These are phyloP conservation scores for Takifugu ocellatus DNA, from an alignment of 2,797 vertebrate genomes.

Conservation along the genomic window DNA sequence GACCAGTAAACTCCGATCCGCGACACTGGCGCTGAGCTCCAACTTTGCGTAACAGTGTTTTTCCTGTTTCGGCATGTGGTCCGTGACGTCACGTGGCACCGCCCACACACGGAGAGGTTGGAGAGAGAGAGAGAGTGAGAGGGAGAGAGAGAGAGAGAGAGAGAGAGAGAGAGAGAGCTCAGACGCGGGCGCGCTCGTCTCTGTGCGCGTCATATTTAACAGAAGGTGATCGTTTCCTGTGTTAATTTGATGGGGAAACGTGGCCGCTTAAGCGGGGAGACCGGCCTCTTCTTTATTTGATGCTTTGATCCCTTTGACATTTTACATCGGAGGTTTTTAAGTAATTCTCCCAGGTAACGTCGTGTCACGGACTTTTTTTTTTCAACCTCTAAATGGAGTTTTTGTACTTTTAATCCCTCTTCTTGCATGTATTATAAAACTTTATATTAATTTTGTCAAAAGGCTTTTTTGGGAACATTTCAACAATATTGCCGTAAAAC, in stretches of 20 bases:
- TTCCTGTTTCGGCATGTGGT: not conserved
- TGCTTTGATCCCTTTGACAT: conserved; percentile 34
- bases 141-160: conserved; percentile 9
- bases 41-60: conserved; percentile 24
- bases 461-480: not conserved
- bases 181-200: conserved; percentile 1
- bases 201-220: conserved; percentile 14
- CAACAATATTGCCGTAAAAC: not conserved
- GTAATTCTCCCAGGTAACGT: conserved; percentile 71
- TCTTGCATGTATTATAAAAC: conserved; percentile 41
- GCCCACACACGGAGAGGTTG: conserved; percentile 62
- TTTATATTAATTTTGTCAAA: conserved; percentile 8
- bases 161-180: conserved; percentile 21
- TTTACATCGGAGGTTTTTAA: conserved; percentile 64
- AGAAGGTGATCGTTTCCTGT: conserved; percentile 22
- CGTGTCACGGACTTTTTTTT: conserved; percentile 52
- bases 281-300: conserved; percentile 16
- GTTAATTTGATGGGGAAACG: conserved; percentile 5
- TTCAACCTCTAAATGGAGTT: conserved; percentile 41
- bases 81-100: conserved; percentile 67
- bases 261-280: conserved; percentile 41
- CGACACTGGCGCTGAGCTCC: not conserved
- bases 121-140: conserved; percentile 19
- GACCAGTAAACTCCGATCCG: not conserved
- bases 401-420: not conserved